Conservation (phyloP, 2,113 vertebrate species). For the Phyllostomus discolor region DNA sequence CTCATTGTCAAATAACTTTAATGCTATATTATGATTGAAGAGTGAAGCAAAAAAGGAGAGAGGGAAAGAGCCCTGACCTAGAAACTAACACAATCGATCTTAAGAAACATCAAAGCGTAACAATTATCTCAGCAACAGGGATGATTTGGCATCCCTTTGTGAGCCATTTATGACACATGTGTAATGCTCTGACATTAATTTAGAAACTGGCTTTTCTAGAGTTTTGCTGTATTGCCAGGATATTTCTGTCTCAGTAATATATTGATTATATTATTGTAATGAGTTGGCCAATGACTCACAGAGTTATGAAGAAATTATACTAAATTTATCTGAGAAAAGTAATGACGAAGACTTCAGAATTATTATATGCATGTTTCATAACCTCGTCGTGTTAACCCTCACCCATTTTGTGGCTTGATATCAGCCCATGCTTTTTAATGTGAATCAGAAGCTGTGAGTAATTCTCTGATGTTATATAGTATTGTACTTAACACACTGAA, state of each 20-base stretch:
- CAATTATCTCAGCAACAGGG: constrained; percentile 65
- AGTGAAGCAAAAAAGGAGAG: not conserved
- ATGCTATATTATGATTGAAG: constrained; percentile 50
- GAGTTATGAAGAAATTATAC: constrained; percentile 49
- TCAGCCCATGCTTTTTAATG: not conserved
- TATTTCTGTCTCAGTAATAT: constrained; percentile 69
- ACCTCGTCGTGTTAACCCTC: not conserved
- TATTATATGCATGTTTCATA: constrained; percentile 14
- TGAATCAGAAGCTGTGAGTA: constrained; percentile 40
- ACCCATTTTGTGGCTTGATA: constrained; percentile 16
- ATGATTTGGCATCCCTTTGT: constrained; percentile 58
- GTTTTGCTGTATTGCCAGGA: constrained; percentile 40
- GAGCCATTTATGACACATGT: constrained; percentile 60
- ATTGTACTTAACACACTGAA: not conserved
- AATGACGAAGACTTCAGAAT: constrained; percentile 42
- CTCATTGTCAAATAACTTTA: constrained; percentile 34
- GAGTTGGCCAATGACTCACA: constrained; percentile 60
- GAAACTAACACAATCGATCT: constrained; percentile 52
- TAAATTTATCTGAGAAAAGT: constrained; percentile 53
- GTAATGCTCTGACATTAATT: constrained; percentile 64
- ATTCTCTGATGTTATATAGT: constrained; percentile 13
- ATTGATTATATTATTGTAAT: constrained; percentile 69
- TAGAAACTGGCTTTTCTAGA: constrained; percentile 57
- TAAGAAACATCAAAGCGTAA: constrained; percentile 61
- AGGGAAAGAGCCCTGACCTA: constrained; percentile 36